Percentiles rank a stretch among this genome's conserved stretches.
Conservation (phyloP, 37 sponge, comb jelly and placozoan species). For the Cliona cf. orientalis region DNA sequence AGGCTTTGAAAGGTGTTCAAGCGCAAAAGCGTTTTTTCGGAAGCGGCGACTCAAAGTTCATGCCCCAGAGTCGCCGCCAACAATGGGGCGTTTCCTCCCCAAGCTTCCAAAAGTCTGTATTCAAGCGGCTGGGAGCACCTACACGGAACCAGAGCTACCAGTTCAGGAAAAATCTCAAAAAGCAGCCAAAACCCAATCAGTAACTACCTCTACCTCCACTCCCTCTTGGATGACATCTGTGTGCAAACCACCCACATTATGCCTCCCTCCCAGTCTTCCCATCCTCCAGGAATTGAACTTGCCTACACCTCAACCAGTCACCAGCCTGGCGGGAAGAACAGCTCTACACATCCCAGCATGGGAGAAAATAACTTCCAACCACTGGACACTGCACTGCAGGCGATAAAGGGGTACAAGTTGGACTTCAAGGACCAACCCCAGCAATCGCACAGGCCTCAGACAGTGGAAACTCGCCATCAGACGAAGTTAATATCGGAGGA, state of each 20-base stretch:
- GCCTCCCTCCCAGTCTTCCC: not conserved
- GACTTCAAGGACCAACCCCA: no score
- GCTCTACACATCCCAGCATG: conserved; percentile 15
- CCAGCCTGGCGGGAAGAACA: conserved; percentile 21
- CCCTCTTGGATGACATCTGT: no score
- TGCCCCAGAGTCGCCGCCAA: conserved; percentile 47
- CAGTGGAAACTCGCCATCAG: no score
- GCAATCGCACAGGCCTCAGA: no score
- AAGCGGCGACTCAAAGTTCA: conserved; percentile 19
- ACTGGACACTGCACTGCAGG: conserved; percentile 12
- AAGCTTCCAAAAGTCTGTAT: conserved; percentile 6
- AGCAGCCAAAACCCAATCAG: not conserved
- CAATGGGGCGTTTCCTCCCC: conserved; percentile 3
- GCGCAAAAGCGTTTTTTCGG: conserved; percentile 29
- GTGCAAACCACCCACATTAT: no score
- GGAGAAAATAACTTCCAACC: conserved; percentile 38
- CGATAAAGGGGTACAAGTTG: not conserved
- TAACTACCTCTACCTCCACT: no score
- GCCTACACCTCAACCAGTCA: not conserved
- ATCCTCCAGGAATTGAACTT: not conserved
- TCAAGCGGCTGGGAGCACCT: conserved; percentile 15
- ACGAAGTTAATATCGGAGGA: no score
- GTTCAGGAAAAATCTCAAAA: not conserved
- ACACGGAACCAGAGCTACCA: not conserved
- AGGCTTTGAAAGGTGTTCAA: conserved; percentile 20